Percentiles rank a stretch among this genome's conserved stretches.
phyloP scores from a whole-genome alignment of 2,888 invertebrate genomes.

The Drosophila pseudotalamancana region DNA sequence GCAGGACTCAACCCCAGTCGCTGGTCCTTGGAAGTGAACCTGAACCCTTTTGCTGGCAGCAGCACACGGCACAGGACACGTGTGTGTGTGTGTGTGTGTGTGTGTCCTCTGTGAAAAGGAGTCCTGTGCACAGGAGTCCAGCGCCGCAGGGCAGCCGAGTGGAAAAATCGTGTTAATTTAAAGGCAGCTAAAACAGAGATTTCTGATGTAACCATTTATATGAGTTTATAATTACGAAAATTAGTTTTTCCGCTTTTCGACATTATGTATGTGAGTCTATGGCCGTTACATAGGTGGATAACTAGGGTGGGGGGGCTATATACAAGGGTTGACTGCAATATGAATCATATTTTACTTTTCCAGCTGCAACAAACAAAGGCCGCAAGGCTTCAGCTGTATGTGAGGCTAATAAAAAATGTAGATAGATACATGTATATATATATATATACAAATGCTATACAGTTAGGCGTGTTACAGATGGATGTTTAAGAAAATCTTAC shows the following conservation, averaged over 20 bases:
- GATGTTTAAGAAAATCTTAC: no score
- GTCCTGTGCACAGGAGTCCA: conserved; percentile 17
- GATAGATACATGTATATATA: not conserved
- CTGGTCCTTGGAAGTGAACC: conserved; percentile 34
- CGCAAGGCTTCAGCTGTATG: not conserved
- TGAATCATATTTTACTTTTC: conserved; percentile 36
- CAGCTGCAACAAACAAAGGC: not conserved
- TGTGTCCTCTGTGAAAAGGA: conserved; percentile 25
- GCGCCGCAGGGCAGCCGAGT: conserved; percentile 58
- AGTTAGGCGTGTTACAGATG: no score
- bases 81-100: conserved; percentile 20
- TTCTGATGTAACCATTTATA: conserved; percentile 76
- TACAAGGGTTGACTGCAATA: conserved; percentile 25
- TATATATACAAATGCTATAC: no score
- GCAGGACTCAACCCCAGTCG: conserved; percentile 40
- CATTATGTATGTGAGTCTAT: not conserved
- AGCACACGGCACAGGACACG: conserved; percentile 34
- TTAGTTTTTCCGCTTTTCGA: conserved; percentile 76
- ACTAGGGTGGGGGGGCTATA: no score
- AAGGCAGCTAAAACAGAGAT: conserved; percentile 72
- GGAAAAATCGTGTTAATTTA: conserved; percentile 79
- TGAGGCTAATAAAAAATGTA: not conserved
- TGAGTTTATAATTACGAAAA: conserved; percentile 84
- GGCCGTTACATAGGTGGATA: conserved; percentile 7
- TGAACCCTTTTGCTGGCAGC: conserved; percentile 52